Evolutionary conservation across 2,113 vertebrate genomes (phyloP).

Genomic region (Percina caprodes): DNA sequence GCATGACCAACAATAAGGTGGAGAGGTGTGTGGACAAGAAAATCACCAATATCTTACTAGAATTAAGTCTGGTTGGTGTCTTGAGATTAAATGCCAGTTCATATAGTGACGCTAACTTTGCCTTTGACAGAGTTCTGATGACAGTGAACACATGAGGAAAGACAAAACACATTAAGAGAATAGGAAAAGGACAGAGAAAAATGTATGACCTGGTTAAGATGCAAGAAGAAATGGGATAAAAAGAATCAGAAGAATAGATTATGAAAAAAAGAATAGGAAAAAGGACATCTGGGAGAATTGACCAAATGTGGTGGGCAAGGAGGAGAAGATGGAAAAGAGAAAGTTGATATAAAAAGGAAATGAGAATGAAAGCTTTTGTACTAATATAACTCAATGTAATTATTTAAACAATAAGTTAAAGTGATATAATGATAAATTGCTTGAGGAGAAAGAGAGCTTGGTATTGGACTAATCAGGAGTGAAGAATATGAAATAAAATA

Average conservation of each 20-base stretch:
- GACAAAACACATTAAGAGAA: neutral
- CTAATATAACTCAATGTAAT: conserved; percentile 34
- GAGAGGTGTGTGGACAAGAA: neutral
- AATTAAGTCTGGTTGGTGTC: neutral
- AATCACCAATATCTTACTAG: neutral
- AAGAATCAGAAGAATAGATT: neutral
- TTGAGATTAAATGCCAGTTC: conserved; percentile 35
- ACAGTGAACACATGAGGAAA: neutral
- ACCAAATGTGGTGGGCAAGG: neutral
- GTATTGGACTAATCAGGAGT: conserved; percentile 53
- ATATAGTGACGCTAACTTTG: neutral
- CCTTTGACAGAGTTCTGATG: neutral
- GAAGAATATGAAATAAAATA: conserved; percentile 56
- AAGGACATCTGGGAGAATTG: conserved; percentile 18
- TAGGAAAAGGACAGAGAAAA: neutral
- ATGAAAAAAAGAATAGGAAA: conserved; percentile 2
- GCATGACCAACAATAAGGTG: neutral
- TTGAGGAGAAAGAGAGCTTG: conserved; percentile 7
- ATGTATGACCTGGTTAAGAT: neutral
- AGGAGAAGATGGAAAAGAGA: neutral
- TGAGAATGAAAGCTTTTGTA: conserved; percentile 24
- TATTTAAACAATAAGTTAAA: conserved; percentile 39
- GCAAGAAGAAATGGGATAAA: neutral
- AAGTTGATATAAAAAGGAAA: conserved; percentile 23
- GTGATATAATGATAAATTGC: conserved; percentile 51